phyloP scores from a whole-genome alignment of 2,113 vertebrate genomes.

The Chaetodon auriga region DNA sequence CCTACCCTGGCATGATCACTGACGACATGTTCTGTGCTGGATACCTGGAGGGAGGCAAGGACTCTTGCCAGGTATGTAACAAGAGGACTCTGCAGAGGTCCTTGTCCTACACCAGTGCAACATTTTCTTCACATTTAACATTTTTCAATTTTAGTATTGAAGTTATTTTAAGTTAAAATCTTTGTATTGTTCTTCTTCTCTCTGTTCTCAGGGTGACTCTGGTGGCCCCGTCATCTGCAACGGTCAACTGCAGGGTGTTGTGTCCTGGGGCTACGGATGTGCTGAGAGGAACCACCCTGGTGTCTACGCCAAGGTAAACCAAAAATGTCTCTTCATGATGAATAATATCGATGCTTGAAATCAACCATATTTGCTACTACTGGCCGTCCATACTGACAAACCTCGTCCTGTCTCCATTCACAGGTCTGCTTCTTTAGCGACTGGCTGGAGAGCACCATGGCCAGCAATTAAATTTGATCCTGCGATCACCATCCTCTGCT shows the following conservation, averaged over 20 bases:
- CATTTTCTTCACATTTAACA: too few species aligned
- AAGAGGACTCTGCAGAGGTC: too few species aligned
- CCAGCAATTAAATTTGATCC: constrained; percentile 56
- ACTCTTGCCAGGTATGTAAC: constrained; percentile 75
- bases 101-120: too few species aligned
- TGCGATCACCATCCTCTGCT: neutral
- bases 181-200: too few species aligned
- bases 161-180: too few species aligned
- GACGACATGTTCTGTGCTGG: constrained; percentile 89
- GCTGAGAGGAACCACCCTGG: constrained; percentile 79
- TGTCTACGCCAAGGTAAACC: constrained; percentile 82
- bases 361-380: neutral
- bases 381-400: neutral
- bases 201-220: constrained; percentile 84
- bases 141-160: too few species aligned
- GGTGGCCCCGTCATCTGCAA: constrained; percentile 86
- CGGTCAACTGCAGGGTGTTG: constrained; percentile 83
- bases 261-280: constrained; percentile 87
- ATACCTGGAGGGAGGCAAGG: constrained; percentile 82
- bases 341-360: too few species aligned
- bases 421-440: constrained; percentile 65
- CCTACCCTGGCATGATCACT: constrained; percentile 88
- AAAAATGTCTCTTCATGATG: neutral
- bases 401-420: neutral
- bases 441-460: constrained; percentile 73